Evolutionary conservation across 1,140 invertebrate genomes (phyloP).

Genomic region (Thaumetopoea pityocampa): DNA sequence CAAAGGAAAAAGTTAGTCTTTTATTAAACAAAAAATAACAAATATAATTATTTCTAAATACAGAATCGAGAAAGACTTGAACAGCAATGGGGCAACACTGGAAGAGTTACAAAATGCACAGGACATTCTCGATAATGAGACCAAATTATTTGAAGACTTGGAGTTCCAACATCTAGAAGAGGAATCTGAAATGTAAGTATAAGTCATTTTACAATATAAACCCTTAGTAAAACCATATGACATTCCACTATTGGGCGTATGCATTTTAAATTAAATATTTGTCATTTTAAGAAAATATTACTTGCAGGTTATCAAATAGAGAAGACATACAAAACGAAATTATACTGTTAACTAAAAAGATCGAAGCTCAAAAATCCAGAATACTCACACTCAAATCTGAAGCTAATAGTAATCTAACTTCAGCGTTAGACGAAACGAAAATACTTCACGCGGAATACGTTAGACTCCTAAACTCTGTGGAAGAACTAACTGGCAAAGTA

Average conservation of each 20-base stretch:
- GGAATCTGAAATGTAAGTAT: slow-evolving; percentile 83
- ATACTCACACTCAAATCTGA: slow-evolving; percentile 82
- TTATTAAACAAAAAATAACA: too few species aligned
- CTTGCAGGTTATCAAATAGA: slow-evolving; percentile 81
- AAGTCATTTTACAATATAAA: not conserved
- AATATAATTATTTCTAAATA: slow-evolving; percentile 7
- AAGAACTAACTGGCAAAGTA: slow-evolving; percentile 77
- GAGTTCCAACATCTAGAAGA: slow-evolving; percentile 96
- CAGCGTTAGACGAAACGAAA: slow-evolving; percentile 80
- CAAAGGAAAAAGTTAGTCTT: too few species aligned
- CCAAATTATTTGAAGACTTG: slow-evolving; percentile 92
- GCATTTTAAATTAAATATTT: too few species aligned
- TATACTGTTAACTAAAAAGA: slow-evolving; percentile 79
- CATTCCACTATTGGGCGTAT: too few species aligned
- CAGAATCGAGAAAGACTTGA: slow-evolving; percentile 76
- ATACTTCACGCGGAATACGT: slow-evolving; percentile 80
- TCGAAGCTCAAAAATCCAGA: slow-evolving; percentile 79
- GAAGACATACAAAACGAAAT: slow-evolving; percentile 90
- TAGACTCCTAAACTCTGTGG: slow-evolving; percentile 77
- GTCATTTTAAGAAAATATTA: not conserved
- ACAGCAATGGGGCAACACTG: slow-evolving; percentile 74
- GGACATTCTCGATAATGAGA: slow-evolving; percentile 83
- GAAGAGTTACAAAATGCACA: slow-evolving; percentile 80
- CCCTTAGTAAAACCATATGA: too few species aligned
- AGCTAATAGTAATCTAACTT: slow-evolving; percentile 77